phyloP scores from a whole-genome alignment of 2,888 invertebrate species.

The Meghimatium bilineatum region DNA sequence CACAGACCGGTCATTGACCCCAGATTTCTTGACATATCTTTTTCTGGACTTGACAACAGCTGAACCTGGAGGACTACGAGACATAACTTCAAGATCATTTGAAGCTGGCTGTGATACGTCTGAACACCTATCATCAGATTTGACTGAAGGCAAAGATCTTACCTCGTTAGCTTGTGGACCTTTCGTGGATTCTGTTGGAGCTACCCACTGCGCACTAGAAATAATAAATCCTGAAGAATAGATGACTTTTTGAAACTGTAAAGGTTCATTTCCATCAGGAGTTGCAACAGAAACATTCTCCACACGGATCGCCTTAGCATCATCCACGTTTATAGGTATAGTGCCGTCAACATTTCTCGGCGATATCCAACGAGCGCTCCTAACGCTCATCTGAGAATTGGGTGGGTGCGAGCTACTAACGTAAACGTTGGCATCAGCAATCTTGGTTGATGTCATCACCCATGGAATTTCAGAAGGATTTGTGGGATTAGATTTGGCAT shows the following conservation, averaged over 20 bases:
- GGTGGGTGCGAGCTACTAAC: not conserved
- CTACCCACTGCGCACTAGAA: slow-evolving; percentile 24
- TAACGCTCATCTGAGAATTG: not conserved
- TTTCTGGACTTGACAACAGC: not conserved
- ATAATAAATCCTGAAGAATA: slow-evolving; percentile 16
- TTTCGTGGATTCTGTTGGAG: not conserved
- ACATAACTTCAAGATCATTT: too few relatives aligned
- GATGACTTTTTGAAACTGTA: slow-evolving; percentile 29
- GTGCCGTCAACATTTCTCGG: slow-evolving; percentile 22
- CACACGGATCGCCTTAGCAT: slow-evolving; percentile 14
- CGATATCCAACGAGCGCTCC: slow-evolving; percentile 15
- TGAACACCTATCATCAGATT: not conserved
- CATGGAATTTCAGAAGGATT: not conserved
- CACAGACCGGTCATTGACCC: not conserved
- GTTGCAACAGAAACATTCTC: slow-evolving; percentile 11
- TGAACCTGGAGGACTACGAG: not conserved
- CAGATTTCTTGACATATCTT: not conserved
- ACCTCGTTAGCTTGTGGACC: not conserved
- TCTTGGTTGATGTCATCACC: slow-evolving; percentile 23
- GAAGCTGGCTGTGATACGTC: too few relatives aligned
- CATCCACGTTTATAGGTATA: slow-evolving; percentile 7
- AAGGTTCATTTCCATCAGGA: not conserved
- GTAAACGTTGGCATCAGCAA: slow-evolving; percentile 16
- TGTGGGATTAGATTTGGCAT: not conserved
- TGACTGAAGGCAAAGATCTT: not conserved